Percentiles rank a stretch among this genome's conserved stretches.
phyloP scores from a whole-genome alignment of 1,140 invertebrate species.

The Chelonus insularis region DNA sequence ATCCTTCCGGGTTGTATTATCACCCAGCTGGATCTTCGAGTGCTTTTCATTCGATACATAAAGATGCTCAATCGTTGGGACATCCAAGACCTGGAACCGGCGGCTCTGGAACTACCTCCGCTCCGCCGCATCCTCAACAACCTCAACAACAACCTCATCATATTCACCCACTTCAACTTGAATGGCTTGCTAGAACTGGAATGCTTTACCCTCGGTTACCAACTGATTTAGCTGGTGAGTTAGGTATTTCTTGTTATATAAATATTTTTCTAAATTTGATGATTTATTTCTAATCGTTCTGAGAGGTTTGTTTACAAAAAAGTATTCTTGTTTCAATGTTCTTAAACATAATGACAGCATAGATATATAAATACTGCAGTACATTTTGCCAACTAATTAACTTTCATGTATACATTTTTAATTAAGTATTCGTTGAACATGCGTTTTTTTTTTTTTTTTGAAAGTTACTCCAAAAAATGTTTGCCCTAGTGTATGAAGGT shows the following conservation, averaged over 20 bases:
- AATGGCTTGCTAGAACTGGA: constrained; percentile 81
- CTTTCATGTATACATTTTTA: too few relatives aligned
- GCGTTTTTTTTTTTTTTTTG: too few relatives aligned
- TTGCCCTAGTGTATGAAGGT: too few relatives aligned
- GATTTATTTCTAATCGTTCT: too few relatives aligned
- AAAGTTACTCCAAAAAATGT: too few relatives aligned
- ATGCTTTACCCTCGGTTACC: constrained; percentile 84
- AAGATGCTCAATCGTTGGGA: constrained; percentile 48
- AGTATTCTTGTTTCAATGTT: too few relatives aligned
- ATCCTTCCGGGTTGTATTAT: constrained; percentile 52
- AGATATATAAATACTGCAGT: too few relatives aligned
- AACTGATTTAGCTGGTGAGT: constrained; percentile 63
- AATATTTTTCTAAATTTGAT: not conserved
- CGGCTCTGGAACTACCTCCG: constrained; percentile 25
- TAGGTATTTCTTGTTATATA: not conserved
- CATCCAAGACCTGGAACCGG: constrained; percentile 45
- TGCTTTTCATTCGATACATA: constrained; percentile 58
- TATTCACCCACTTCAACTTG: constrained; percentile 80
- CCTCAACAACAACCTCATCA: constrained; percentile 55
- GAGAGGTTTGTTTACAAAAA: too few relatives aligned
- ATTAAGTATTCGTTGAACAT: too few relatives aligned
- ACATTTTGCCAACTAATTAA: too few relatives aligned
- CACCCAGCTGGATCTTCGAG: constrained; percentile 43
- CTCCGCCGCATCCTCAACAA: constrained; percentile 37
- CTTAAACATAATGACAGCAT: too few relatives aligned